Percentiles rank a stretch among this genome's conserved stretches.
These are phyloP conservation scores for Melinaea menophilus DNA, from an alignment of 2,888 invertebrate species.

Conservation along the genomic window DNA sequence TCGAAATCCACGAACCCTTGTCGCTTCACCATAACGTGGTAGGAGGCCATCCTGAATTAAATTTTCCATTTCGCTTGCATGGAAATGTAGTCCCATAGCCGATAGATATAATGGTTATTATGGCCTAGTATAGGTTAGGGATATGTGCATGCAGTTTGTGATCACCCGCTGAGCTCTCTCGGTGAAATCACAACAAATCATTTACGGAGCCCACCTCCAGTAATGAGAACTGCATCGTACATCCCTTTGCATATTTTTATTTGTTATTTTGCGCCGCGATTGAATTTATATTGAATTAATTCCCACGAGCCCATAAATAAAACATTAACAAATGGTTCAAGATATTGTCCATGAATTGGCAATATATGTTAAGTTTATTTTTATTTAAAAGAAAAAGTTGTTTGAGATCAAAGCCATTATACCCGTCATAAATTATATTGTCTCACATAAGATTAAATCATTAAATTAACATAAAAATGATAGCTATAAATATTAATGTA, in stretches of 20 bases:
- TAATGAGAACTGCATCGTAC: constrained; percentile 70
- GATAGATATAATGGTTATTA: constrained; percentile 44
- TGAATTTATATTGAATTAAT: constrained; percentile 20
- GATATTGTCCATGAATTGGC: too few relatives aligned
- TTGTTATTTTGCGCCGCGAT: constrained; percentile 31
- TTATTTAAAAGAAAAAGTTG: too few relatives aligned
- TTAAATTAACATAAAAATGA: too few relatives aligned
- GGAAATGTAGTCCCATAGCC: constrained; percentile 45
- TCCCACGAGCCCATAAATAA: not conserved
- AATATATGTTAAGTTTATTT: too few relatives aligned
- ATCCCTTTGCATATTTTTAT: constrained; percentile 23
- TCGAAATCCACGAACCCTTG: constrained; percentile 75
- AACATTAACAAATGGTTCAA: not conserved
- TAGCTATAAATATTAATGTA: too few relatives aligned
- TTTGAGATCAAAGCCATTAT: too few relatives aligned
- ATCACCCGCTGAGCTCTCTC: constrained; percentile 73
- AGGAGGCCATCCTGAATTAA: constrained; percentile 72
- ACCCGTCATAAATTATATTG: too few relatives aligned
- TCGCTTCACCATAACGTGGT: constrained; percentile 72
- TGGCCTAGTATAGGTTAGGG: constrained; percentile 38
- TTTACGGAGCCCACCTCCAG: constrained; percentile 71
- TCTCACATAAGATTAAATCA: too few relatives aligned
- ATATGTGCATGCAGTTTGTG: constrained; percentile 68
- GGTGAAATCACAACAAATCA: constrained; percentile 76
- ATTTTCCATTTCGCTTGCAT: constrained; percentile 45